Conservation (phyloP, 1,140 invertebrate species). For the Brachionus rotundiformis region DNA sequence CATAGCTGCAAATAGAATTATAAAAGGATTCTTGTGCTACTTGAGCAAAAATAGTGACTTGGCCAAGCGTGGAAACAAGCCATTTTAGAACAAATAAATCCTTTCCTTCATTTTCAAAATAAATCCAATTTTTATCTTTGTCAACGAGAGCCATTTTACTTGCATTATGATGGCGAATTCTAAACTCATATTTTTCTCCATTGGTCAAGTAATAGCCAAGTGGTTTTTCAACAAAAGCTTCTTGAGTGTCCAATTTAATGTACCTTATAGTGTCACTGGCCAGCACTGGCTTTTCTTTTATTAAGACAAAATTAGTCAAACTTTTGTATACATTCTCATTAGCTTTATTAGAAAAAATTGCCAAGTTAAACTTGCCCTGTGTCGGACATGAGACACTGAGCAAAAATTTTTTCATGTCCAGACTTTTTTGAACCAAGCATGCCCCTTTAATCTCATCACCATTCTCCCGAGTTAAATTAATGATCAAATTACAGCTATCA, state of each 20-base stretch:
- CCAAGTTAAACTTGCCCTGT: not conserved
- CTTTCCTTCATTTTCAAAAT: not conserved
- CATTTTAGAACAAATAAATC: not conserved
- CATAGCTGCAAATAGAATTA: not conserved
- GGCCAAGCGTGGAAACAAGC: not conserved
- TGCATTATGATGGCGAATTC: not conserved
- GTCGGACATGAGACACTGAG: not conserved
- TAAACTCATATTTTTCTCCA: not conserved
- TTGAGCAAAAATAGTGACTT: not conserved
- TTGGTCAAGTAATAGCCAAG: not conserved
- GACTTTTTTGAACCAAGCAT: not conserved
- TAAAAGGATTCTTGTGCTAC: not conserved
- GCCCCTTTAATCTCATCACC: not conserved
- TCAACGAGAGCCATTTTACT: not conserved
- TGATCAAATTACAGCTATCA: not conserved
- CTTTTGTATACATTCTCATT: not conserved
- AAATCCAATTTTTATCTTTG: not conserved
- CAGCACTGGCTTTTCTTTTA: not conserved
- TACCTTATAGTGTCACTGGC: not conserved
- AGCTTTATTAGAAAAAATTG: not conserved
- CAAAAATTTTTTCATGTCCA: not conserved
- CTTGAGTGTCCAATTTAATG: not conserved
- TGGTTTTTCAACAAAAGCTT: not conserved
- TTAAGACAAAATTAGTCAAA: slow-evolving; percentile 4
- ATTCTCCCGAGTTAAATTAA: not conserved